Evolutionary conservation across 2,888 invertebrate species (phyloP), one percentile per base, ranked within the genome.

Genomic region (Polydrusus tereticollis): DNA sequence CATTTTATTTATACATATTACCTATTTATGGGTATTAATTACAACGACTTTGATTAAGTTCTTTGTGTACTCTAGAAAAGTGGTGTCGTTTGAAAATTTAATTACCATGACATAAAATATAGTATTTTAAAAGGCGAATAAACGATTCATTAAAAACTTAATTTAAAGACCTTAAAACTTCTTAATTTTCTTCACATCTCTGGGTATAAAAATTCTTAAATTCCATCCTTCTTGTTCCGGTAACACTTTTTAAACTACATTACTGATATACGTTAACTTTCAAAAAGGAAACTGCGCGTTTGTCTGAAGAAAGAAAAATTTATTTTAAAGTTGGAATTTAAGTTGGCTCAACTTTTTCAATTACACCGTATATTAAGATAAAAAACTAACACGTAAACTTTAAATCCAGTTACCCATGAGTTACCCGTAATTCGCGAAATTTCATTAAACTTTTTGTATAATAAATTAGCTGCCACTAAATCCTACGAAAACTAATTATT

Each of bases 361-460:
- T 72, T 72, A 72, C 68, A 67, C 57, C 67, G 43, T 59, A 64
- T 72, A 72, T 72, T 72, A 72, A 67, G 72, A 72, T 68, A 64
- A 64, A n/a, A 72, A 68, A 63, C 63, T 72, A 68, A 68, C 72
- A 64, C 72, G 63, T 68, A 68, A 72, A 72, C 23, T 72, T 72
- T 72, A 68, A 72, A 72, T 68, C 38, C 45, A 64, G 72, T 64
- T 67, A 21, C 16, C 12, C 16, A 41, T 41, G 41, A 41, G 41
- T 41, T 41, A 16, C n/a, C 65, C 38, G 60, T 72, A 72, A 72
- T 66, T 67, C 41, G 45, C 60, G 20, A 72, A 72, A 67, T 72
- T 72, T 67, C 66, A 72, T 72, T 72, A 72, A 72, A 72, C 45
- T 72, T 72, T 72, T 62, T 59, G 65, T 59, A 66, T 71, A 71